phyloP scores from a whole-genome alignment of 1,140 invertebrate genomes.

The Nylanderia fulva region DNA sequence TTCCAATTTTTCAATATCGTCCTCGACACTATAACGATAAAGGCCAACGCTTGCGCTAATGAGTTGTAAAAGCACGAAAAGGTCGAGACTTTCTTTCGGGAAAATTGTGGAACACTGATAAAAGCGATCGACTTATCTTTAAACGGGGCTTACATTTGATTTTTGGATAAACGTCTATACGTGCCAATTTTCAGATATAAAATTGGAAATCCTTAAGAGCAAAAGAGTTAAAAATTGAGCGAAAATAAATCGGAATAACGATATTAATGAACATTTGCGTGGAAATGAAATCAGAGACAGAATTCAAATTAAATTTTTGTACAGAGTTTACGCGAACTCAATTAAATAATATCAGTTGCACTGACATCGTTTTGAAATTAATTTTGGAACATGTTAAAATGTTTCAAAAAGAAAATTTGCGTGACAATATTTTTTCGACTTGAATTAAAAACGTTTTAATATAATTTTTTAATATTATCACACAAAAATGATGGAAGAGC shows the following conservation, averaged over 20 bases:
- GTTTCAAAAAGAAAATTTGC: background rate
- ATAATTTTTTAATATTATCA: background rate
- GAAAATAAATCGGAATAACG: background rate
- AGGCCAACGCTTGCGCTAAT: slow-evolving; percentile 24
- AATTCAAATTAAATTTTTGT: slow-evolving; percentile 21
- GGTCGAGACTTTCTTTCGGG: background rate
- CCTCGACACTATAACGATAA: slow-evolving; percentile 8
- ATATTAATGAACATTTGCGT: slow-evolving; percentile 27
- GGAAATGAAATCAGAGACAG: background rate
- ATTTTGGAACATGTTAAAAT: background rate
- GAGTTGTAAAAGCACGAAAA: slow-evolving; percentile 56
- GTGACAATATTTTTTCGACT: background rate
- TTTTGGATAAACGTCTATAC: background rate
- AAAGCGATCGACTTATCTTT: background rate
- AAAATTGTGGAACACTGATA: background rate
- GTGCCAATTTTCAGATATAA: background rate
- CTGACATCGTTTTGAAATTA: slow-evolving; percentile 7
- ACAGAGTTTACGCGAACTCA: background rate
- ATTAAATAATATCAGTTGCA: slow-evolving; percentile 16
- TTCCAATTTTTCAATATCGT: slow-evolving; percentile 36
- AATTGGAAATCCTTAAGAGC: background rate
- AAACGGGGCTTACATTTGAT: background rate
- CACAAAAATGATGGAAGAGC: background rate
- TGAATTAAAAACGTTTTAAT: background rate
- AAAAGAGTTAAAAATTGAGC: background rate